Evolutionary conservation across 2,888 invertebrate genomes (phyloP), one percentile per base, ranked within the genome.

Genomic region (Cephus rjabovi): DNA sequence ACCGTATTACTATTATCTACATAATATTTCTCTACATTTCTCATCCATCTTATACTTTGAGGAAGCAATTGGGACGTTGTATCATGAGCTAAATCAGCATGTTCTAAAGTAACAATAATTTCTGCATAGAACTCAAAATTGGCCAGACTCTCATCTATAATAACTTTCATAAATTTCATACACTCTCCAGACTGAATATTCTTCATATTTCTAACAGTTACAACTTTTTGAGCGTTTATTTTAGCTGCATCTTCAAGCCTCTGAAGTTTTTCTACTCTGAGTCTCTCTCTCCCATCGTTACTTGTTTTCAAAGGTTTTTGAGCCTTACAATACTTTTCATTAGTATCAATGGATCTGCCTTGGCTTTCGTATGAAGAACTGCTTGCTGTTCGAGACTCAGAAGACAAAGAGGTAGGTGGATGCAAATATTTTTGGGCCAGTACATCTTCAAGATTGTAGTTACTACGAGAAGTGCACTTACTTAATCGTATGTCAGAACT

Each of bases 21-120:
- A 78, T 85, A 85, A 78, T 87, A 75, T 11, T 87, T 78, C 69
- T 90, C 89, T 1, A 87, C 74, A 37, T 81, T 88, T 84, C 92
- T 88, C 34, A 81, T 91, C 93, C 93, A 93, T 2, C 90, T 89
- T 68, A 93, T 88, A 75, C 91, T 89, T 75, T 90, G 89, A 30
- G 92, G 87, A 78, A 92, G 82, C 34, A 89, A 74, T 83, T 92
- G 91, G 15, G 88, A 84, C 12, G 85, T 80, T 11, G 89, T 75
- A 75, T 83, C 86, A 81, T 87, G 92, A 33, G 83, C 83, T 56
- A 92, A 83, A 37, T 89, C 87, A 23, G 85, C 81, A 34, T 85
- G 84, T 77, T 87, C 78, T 71, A 93, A 84, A 15, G 83, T 76
- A 11, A 80, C 83, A 34, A 88, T 81, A 75, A 93, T 86, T 71